Base-by-base conservation (phyloP, 2,797 vertebrate genomes). In the Sciurus vulgaris region DNA sequence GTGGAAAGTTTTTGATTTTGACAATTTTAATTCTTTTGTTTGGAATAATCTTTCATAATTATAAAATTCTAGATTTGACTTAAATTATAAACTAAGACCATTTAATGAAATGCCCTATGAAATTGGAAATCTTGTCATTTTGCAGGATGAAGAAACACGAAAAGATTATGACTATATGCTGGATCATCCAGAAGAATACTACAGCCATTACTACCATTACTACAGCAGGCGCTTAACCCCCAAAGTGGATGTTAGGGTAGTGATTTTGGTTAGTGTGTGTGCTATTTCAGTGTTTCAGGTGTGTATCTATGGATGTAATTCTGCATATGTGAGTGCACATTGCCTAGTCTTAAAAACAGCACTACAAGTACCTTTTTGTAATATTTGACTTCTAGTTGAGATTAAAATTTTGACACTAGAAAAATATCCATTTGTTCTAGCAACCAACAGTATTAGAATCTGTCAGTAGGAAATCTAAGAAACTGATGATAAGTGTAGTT, bases 141-240 rank as follows among this genome's bases (percentile, higher is more conserved):
- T 70, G 24, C 77, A 99, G 99, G 99, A 99, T 98, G 99, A 99
- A 97, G 99, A 99, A 69, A 99, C 98, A 0, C 99, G 99, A 8
- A 99, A 99, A 95, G 99, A 99, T 96, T 99, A 99, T 51, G 99
- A 99, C 97, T 99, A 99, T 96, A 99, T 99, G 99, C 98, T 99
- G 98, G 99, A 99, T 97, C 99, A 99, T 82, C 99, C 99, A 0
- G 99, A 99, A 95, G 99, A 99, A 91, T 99, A 99, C 97, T 99
- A 99, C 97, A 99, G 99, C 83, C 99, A 99, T 96, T 99, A 99
- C 97, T 99, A 99, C 85, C 98, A 99, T 93, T 99, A 99, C 98
- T 99, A 99, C 97, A 98, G 99, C 96, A 98, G 99, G 93, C 99
- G 98, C 83, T 79, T 99, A 59, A 98, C 99, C 14, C 99, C 99